phyloP scores from a whole-genome alignment of 2,113 vertebrate species.

The Heterochromis multidens region DNA sequence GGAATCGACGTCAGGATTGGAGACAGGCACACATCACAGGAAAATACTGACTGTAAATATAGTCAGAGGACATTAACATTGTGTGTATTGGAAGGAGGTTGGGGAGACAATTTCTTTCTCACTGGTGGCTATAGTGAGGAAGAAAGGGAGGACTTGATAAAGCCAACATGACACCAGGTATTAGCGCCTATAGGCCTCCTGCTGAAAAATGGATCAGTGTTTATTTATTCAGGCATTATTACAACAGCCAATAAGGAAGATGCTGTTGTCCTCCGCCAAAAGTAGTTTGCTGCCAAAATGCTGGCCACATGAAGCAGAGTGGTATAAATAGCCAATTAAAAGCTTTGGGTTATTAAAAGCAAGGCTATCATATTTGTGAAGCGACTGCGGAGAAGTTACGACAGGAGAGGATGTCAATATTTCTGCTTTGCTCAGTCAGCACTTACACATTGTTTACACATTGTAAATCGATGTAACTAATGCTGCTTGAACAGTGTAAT shows the following conservation, averaged over 20 bases:
- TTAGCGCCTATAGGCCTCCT: conserved; percentile 5
- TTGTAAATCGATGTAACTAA: conserved; percentile 64
- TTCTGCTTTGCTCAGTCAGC: conserved; percentile 51
- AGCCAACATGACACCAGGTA: background rate
- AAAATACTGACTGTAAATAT: conserved; percentile 68
- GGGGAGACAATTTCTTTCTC: background rate
- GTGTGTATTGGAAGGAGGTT: background rate
- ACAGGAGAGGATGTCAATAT: conserved; percentile 55
- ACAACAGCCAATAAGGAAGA: background rate
- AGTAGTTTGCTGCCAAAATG: conserved; percentile 11
- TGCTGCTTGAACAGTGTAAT: conserved; percentile 61
- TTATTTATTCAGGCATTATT: conserved; percentile 16
- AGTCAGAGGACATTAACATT: conserved; percentile 26
- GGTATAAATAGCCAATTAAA: conserved; percentile 53
- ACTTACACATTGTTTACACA: conserved; percentile 58
- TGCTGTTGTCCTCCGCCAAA: conserved; percentile 2
- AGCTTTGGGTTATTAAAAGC: conserved; percentile 25
- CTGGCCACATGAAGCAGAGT: conserved; percentile 10
- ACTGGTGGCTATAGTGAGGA: background rate
- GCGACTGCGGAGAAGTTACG: background rate
- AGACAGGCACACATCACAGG: conserved; percentile 59
- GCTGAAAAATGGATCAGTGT: conserved; percentile 10
- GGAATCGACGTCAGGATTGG: conserved; percentile 58
- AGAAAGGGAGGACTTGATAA: conserved; percentile 7
- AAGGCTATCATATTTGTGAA: conserved; percentile 44